Evolutionary conservation across 1,140 invertebrate species (phyloP).

Genomic region (Diachasma alloeum): DNA sequence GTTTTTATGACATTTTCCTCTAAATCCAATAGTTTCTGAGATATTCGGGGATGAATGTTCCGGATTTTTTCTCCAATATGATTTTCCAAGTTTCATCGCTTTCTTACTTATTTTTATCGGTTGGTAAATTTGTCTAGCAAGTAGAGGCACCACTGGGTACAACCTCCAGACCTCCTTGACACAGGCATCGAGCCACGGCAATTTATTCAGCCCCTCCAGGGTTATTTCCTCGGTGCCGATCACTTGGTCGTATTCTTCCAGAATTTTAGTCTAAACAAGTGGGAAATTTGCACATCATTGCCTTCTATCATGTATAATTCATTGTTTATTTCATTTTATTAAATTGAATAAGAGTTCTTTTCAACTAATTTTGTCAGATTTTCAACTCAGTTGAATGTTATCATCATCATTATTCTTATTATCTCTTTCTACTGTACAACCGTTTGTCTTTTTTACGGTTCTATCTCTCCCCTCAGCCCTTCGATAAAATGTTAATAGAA

Average conservation of each 20-base stretch:
- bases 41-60: background rate
- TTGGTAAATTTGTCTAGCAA: conserved; percentile 62
- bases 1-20: background rate
- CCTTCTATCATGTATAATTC: no score
- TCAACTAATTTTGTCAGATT: no score
- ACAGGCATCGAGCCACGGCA: conserved; percentile 66
- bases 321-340: no score
- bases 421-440: no score
- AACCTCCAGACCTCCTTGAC: conserved; percentile 63
- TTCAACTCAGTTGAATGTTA: no score
- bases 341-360: no score
- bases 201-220: conserved; percentile 59
- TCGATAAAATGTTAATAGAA: no score
- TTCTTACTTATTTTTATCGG: conserved; percentile 50
- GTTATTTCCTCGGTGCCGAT: conserved; percentile 56
- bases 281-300: no score
- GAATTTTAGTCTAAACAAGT: conserved; percentile 63
- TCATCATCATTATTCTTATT: no score
- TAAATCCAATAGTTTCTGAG: background rate
- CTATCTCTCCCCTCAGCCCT: no score
- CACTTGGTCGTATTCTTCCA: conserved; percentile 65
- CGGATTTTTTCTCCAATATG: background rate
- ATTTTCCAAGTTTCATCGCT: background rate
- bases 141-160: conserved; percentile 68
- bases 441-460: no score